These are phyloP conservation scores for Cettia cetti DNA, from an alignment of 2,113 vertebrate species.

Conservation along the genomic window DNA sequence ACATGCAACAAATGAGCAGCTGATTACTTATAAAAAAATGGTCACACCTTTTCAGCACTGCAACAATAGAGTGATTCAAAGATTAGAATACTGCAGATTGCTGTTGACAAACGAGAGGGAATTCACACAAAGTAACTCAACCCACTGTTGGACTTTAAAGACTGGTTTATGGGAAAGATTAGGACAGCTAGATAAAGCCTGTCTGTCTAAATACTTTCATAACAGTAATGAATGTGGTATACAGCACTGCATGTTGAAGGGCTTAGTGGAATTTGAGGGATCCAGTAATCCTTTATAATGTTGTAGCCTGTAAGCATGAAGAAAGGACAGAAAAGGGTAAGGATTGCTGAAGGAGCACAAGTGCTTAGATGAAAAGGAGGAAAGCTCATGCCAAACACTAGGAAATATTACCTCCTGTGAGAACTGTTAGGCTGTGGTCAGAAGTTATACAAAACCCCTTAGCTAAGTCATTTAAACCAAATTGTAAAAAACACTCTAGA, in stretches of 20 bases:
- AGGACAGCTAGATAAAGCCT: not conserved
- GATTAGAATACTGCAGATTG: not conserved
- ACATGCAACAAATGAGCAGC: not conserved
- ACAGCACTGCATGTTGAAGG: not conserved
- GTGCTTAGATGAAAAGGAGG: slow-evolving; percentile 8
- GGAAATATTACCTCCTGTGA: slow-evolving; percentile 25
- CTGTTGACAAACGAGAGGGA: not conserved
- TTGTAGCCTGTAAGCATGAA: not conserved
- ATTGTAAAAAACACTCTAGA: slow-evolving; percentile 26
- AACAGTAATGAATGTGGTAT: not conserved
- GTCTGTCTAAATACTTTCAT: not conserved
- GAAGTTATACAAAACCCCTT: slow-evolving; percentile 31
- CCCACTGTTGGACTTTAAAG: not conserved
- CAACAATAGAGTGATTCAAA: not conserved
- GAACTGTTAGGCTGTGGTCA: slow-evolving; percentile 15
- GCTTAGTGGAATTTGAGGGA: not conserved
- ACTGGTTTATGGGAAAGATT: not conserved
- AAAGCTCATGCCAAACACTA: slow-evolving; percentile 22
- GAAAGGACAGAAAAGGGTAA: not conserved
- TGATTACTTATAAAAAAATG: not conserved
- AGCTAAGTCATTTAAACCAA: slow-evolving; percentile 31
- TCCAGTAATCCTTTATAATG: not conserved
- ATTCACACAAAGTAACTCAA: not conserved
- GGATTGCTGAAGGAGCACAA: slow-evolving; percentile 18
- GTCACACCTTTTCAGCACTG: not conserved